These are phyloP conservation scores for Candidula unifasciata DNA, from an alignment of 2,888 invertebrate species.

Conservation along the genomic window DNA sequence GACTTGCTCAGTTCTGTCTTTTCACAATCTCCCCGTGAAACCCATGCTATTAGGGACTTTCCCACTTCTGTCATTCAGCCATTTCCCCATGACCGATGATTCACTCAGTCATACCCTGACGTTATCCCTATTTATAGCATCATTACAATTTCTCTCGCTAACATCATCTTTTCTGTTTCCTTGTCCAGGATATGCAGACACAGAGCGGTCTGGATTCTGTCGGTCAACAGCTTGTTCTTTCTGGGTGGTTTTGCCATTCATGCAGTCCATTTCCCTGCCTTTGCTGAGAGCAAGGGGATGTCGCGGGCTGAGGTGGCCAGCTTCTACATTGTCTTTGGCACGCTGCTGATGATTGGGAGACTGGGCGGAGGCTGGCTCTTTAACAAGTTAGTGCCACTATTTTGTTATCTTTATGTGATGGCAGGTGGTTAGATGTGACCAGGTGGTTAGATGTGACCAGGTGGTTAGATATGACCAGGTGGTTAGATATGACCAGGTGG, in stretches of 20 bases:
- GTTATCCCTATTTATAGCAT: no score
- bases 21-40: no score
- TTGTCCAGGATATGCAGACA: constrained; percentile 21
- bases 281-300: constrained; percentile 48
- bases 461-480: no score
- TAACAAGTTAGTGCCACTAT: constrained; percentile 39
- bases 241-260: constrained; percentile 47
- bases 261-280: constrained; percentile 50
- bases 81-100: no score
- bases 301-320: constrained; percentile 29
- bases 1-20: no score
- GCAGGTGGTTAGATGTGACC: no score
- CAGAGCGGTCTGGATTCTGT: constrained; percentile 51
- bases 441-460: no score
- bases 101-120: no score
- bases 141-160: no score
- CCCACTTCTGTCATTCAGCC: no score
- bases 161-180: not conserved
- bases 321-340: constrained; percentile 50
- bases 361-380: constrained; percentile 47
- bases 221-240: constrained; percentile 48
- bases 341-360: constrained; percentile 39
- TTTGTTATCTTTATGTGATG: not conserved
- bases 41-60: no score
- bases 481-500: no score